Evolutionary conservation across 1,140 invertebrate species (phyloP).

Genomic region (Hestina assimilis): DNA sequence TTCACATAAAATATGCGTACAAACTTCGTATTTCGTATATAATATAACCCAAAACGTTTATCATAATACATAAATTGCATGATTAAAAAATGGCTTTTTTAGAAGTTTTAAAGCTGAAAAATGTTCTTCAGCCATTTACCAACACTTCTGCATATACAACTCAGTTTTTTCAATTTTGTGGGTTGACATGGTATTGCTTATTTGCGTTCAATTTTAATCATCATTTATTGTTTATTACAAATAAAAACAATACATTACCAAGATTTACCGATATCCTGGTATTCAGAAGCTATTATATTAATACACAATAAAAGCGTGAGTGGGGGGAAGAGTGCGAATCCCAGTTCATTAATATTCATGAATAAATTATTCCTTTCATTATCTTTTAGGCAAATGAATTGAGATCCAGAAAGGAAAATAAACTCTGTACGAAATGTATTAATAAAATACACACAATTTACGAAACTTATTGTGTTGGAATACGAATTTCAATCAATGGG

Average conservation of each 20-base stretch:
- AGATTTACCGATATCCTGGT: constrained; percentile 48
- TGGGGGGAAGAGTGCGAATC: constrained; percentile 61
- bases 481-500: background rate
- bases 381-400: constrained; percentile 63
- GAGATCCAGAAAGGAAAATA: constrained; percentile 54
- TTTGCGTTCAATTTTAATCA: too few species aligned
- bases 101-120: too few species aligned
- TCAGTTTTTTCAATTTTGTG: too few species aligned
- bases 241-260: constrained; percentile 18
- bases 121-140: too few species aligned
- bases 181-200: too few species aligned
- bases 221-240: constrained; percentile 6
- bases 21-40: too few species aligned
- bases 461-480: constrained; percentile 12
- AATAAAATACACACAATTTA: constrained; percentile 13
- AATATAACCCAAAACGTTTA: too few species aligned
- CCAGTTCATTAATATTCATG: constrained; percentile 72
- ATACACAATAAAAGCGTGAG: constrained; percentile 62
- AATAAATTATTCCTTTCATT: constrained; percentile 69
- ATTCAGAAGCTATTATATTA: constrained; percentile 65
- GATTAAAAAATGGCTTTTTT: too few species aligned
- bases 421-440: constrained; percentile 36
- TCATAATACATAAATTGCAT: too few species aligned
- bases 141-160: too few species aligned
- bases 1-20: too few species aligned